phyloP scores from a whole-genome alignment of 2,888 invertebrate genomes.

The Brenthis hecate region DNA sequence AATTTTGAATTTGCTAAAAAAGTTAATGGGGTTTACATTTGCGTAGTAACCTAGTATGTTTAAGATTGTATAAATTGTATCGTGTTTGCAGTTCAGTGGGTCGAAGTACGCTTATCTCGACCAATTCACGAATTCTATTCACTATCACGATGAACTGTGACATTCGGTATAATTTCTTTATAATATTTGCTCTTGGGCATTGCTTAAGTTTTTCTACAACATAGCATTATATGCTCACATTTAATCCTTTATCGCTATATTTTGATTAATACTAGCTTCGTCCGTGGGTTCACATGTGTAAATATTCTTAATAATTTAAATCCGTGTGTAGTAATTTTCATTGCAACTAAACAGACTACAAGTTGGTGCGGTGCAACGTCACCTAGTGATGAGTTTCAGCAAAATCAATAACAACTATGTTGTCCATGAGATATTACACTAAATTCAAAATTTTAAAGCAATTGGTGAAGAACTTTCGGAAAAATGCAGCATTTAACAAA shows the following conservation, averaged over 20 bases:
- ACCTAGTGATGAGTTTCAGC: too few relatives aligned
- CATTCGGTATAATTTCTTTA: constrained; percentile 29
- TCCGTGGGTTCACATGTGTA: too few relatives aligned
- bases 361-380: too few relatives aligned
- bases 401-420: too few relatives aligned
- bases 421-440: too few relatives aligned
- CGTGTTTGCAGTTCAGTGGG: constrained; percentile 45
- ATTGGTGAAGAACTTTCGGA: too few relatives aligned
- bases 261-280: neutral
- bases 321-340: too few relatives aligned
- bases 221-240: neutral
- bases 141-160: constrained; percentile 34
- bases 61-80: constrained; percentile 11
- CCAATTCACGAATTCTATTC: constrained; percentile 50
- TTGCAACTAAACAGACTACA: too few relatives aligned
- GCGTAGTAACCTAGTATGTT: constrained; percentile 5
- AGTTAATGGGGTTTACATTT: neutral
- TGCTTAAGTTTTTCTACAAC: constrained; percentile 1
- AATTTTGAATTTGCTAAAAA: too few relatives aligned
- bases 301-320: too few relatives aligned
- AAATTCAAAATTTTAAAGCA: too few relatives aligned
- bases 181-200: constrained; percentile 16
- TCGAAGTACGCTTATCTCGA: constrained; percentile 59
- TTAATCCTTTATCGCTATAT: neutral
- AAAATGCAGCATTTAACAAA: too few relatives aligned